phyloP scores from a whole-genome alignment of 2,888 invertebrate species.

The Bibio marci region DNA sequence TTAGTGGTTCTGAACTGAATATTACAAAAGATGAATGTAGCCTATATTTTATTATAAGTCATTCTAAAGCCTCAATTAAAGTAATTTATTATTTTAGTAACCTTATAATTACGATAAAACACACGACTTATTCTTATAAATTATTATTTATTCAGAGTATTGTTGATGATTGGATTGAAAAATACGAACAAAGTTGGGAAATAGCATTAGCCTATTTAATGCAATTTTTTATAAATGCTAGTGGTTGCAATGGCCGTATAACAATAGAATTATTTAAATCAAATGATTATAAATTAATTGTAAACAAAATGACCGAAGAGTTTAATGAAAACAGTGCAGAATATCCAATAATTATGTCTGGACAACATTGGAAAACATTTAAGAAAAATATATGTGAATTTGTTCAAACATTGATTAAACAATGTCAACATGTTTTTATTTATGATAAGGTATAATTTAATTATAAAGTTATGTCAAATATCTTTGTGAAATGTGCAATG shows the following conservation, averaged over 20 bases:
- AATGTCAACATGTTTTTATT: slow-evolving; percentile 97
- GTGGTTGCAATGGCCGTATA: slow-evolving; percentile 90
- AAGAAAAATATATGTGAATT: slow-evolving; percentile 92
- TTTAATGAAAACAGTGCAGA: slow-evolving; percentile 99
- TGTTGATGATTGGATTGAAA: slow-evolving; percentile 98
- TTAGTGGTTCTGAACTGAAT: slow-evolving; percentile 22
- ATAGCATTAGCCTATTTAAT: slow-evolving; percentile 82
- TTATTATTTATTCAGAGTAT: slow-evolving; percentile 40
- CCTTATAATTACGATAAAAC: background rate
- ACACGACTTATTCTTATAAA: too few species aligned
- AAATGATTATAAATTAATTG: slow-evolving; percentile 94
- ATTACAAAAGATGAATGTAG: slow-evolving; percentile 63
- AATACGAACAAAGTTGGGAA: slow-evolving; percentile 84
- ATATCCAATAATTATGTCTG: slow-evolving; percentile 94
- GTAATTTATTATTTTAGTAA: slow-evolving; percentile 34
- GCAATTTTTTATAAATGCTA: slow-evolving; percentile 97
- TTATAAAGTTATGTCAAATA: too few species aligned
- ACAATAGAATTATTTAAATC: slow-evolving; percentile 84
- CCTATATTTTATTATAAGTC: slow-evolving; percentile 66
- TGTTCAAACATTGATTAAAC: slow-evolving; percentile 87
- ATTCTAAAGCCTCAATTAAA: slow-evolving; percentile 65
- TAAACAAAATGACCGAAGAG: slow-evolving; percentile 96
- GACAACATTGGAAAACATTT: slow-evolving; percentile 95
- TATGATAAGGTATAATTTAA: slow-evolving; percentile 84
- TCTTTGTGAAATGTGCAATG: too few species aligned